Evolutionary conservation across 2,113 vertebrate genomes (phyloP).

Genomic region (Marcusenius ussheri): DNA sequence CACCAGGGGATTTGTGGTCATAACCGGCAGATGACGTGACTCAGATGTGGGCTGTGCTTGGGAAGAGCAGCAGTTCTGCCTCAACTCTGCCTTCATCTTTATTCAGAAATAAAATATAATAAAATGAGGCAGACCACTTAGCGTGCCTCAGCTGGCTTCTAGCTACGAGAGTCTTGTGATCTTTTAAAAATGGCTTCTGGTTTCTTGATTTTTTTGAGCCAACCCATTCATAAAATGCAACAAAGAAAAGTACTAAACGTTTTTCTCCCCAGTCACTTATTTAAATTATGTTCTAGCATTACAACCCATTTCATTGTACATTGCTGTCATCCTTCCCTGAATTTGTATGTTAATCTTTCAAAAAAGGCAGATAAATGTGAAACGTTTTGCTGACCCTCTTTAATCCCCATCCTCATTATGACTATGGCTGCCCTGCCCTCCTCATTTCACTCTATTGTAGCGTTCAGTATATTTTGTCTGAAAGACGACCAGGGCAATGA

Average conservation of each 20-base stretch:
- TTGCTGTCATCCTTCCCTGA: neutral
- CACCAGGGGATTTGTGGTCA: neutral
- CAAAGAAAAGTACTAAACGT: neutral
- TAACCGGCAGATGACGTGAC: neutral
- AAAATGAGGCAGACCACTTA: neutral
- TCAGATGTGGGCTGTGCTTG: neutral
- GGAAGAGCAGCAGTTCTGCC: neutral
- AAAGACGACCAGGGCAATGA: neutral
- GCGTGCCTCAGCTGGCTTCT: neutral
- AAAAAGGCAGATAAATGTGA: neutral
- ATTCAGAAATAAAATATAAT: neutral
- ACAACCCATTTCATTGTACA: neutral
- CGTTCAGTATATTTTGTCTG: neutral
- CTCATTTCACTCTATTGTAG: neutral
- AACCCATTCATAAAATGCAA: neutral
- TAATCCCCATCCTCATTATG: neutral
- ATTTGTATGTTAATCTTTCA: neutral
- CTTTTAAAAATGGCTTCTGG: slow-evolving; percentile 1
- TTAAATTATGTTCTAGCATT: neutral
- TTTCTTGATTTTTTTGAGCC: neutral
- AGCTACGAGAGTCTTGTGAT: neutral
- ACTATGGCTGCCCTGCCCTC: neutral
- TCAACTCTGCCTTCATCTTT: neutral
- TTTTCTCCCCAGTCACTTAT: neutral
- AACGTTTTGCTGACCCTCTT: neutral